Conservation (phyloP, 2,113 vertebrate species). For the Puma concolor region DNA sequence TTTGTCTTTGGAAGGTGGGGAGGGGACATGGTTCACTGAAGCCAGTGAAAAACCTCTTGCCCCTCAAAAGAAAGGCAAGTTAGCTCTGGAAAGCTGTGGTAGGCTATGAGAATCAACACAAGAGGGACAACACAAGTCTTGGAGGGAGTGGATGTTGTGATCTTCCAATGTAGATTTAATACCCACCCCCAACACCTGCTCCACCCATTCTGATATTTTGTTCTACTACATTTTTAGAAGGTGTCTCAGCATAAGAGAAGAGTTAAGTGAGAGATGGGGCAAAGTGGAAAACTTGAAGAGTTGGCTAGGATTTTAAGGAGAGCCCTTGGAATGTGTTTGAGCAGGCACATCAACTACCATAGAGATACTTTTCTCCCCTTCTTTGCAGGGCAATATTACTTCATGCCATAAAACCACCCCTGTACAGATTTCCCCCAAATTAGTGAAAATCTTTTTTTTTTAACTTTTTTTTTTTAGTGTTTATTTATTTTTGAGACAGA, state of each 20-base stretch:
- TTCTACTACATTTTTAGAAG: constrained; percentile 15
- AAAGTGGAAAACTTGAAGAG: not conserved
- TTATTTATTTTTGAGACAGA: too few relatives aligned
- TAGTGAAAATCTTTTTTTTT: not conserved
- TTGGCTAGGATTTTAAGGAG: not conserved
- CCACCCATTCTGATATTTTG: not conserved
- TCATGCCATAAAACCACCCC: not conserved
- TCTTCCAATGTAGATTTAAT: not conserved
- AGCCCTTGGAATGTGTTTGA: not conserved
- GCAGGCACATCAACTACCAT: not conserved
- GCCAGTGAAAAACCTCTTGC: not conserved
- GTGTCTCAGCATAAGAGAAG: not conserved
- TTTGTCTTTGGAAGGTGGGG: not conserved
- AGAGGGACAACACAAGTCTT: not conserved
- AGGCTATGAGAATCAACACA: not conserved
- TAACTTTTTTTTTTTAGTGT: too few relatives aligned
- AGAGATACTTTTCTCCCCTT: not conserved
- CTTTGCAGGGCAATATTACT: not conserved
- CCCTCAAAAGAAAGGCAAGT: not conserved
- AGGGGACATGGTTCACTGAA: not conserved
- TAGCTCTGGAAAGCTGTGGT: not conserved
- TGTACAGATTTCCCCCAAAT: not conserved
- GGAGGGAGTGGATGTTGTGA: not conserved
- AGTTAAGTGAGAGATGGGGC: not conserved
- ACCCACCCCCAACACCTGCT: not conserved